These are phyloP conservation scores for Acleris emargana DNA, from an alignment of 2,888 invertebrate species.

Conservation along the genomic window DNA sequence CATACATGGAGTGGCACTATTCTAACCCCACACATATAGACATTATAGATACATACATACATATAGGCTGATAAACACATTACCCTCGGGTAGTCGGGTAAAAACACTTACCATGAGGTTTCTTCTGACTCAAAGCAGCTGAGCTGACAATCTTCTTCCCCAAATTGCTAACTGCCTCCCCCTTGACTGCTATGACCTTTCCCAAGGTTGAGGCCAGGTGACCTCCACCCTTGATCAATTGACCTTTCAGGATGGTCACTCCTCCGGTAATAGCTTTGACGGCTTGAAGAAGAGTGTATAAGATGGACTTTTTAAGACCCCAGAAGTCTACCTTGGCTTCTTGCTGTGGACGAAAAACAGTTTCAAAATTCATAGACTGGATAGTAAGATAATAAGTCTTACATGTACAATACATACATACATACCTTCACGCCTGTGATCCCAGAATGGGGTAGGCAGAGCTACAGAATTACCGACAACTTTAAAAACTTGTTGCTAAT, in stretches of 20 bases:
- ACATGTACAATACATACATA: no score
- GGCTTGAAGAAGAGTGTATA: conserved; percentile 93
- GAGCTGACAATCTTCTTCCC: conserved; percentile 92
- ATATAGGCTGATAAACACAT: no score
- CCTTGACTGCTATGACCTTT: conserved; percentile 88
- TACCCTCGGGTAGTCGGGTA: no score
- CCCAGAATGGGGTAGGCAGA: no score
- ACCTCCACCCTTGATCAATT: conserved; percentile 93
- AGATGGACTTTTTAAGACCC: conserved; percentile 91
- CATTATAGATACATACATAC: no score
- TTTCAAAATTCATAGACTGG: neutral
- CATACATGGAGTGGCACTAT: no score
- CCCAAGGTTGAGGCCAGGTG: conserved; percentile 74
- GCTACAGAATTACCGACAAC: no score
- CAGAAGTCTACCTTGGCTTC: conserved; percentile 85
- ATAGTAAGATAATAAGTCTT: neutral
- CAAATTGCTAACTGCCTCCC: conserved; percentile 90
- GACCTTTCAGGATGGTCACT: conserved; percentile 93
- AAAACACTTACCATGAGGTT: conserved; percentile 47
- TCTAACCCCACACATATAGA: no score
- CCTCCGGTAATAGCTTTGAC: conserved; percentile 95
- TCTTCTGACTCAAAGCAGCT: conserved; percentile 85
- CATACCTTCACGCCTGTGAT: no score
- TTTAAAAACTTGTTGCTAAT: no score
- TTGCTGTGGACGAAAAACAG: conserved; percentile 45